Conservation (phyloP, 2,888 invertebrate species). For the Melieria crassipennis region DNA sequence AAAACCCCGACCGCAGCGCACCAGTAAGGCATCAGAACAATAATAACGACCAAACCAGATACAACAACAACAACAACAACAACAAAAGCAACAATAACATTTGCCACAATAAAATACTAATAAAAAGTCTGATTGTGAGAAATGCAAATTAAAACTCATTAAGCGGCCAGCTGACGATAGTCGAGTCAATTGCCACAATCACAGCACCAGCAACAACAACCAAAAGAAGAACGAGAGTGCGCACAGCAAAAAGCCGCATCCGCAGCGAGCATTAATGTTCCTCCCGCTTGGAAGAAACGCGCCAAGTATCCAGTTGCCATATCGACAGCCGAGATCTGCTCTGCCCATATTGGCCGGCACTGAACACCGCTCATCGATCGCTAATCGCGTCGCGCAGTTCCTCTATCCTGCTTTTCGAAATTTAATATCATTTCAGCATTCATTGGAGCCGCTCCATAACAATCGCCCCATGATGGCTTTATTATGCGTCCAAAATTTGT, state of each 20-base stretch:
- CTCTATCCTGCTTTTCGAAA: slow-evolving; percentile 16
- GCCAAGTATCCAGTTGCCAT: neutral
- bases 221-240: neutral
- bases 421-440: slow-evolving; percentile 26
- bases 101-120: slow-evolving; percentile 24
- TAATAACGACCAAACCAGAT: neutral
- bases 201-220: neutral
- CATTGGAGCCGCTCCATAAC: slow-evolving; percentile 6
- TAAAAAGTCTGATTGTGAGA: slow-evolving; percentile 29
- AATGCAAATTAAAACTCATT: slow-evolving; percentile 35
- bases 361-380: slow-evolving; percentile 10
- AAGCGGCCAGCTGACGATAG: slow-evolving; percentile 5
- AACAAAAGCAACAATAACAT: slow-evolving; percentile 15
- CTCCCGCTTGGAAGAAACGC: slow-evolving; percentile 12
- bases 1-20: neutral
- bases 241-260: neutral
- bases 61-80: neutral
- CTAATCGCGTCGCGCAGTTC: slow-evolving; percentile 4
- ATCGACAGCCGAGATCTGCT: slow-evolving; percentile 7
- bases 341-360: neutral
- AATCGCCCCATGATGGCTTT: slow-evolving; percentile 27
- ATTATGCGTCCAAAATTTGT: neutral
- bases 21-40: neutral
- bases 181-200: neutral
- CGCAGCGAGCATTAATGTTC: slow-evolving; percentile 10